phyloP scores from a whole-genome alignment of 1,140 invertebrate species.

The Bombyx mandarina region DNA sequence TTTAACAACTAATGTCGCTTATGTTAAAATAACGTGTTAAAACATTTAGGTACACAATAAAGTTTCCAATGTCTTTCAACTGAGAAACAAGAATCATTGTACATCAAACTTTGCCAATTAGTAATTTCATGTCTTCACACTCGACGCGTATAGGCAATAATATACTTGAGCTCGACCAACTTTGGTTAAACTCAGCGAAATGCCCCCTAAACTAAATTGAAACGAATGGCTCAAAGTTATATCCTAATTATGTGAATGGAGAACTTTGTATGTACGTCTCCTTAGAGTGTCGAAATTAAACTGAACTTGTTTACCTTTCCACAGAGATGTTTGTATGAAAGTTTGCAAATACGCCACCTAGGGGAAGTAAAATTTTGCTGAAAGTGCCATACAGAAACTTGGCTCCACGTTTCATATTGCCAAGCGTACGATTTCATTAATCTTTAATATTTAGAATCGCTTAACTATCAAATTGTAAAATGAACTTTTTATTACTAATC shows the following conservation, averaged over 20 bases:
- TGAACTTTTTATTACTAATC: too few species aligned
- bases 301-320: constrained; percentile 58
- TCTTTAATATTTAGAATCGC: constrained; percentile 7
- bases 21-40: too few species aligned
- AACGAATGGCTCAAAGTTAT: constrained; percentile 54
- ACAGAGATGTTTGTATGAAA: constrained; percentile 52
- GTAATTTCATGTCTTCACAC: constrained; percentile 6
- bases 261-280: constrained; percentile 50
- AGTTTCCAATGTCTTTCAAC: background rate
- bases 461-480: constrained; percentile 4
- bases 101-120: constrained; percentile 9
- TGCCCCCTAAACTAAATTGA: constrained; percentile 48
- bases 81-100: constrained; percentile 4
- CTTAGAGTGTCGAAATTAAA: constrained; percentile 56
- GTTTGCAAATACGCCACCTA: constrained; percentile 40
- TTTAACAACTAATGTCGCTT: too few species aligned
- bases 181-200: constrained; percentile 26
- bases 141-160: constrained; percentile 7
- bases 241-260: constrained; percentile 46
- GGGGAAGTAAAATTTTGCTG: constrained; percentile 38
- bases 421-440: constrained; percentile 9
- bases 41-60: too few species aligned
- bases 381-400: constrained; percentile 35
- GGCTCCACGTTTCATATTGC: constrained; percentile 15
- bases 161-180: constrained; percentile 14